Conservation (phyloP, 2,113 vertebrate genomes). For the Blennius ocellaris region DNA sequence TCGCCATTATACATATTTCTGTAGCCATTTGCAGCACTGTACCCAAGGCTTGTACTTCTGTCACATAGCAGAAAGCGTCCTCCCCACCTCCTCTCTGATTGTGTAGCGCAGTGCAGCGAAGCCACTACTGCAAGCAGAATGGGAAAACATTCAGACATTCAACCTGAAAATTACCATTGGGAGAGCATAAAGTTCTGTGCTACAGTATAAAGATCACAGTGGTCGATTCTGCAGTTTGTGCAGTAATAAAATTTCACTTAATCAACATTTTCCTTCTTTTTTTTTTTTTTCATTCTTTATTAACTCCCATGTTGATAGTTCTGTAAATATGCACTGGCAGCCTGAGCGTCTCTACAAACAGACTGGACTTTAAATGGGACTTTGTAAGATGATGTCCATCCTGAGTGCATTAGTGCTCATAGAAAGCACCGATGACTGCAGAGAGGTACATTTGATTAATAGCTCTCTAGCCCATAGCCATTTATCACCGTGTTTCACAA, state of each 20-base stretch:
- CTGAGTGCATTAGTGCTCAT: conserved; percentile 65
- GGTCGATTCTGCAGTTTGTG: background rate
- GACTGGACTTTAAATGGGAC: conserved; percentile 64
- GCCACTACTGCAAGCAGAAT: background rate
- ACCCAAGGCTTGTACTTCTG: background rate
- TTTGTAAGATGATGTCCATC: conserved; percentile 69
- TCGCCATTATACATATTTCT: background rate
- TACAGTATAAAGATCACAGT: too few relatives aligned
- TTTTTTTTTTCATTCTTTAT: background rate
- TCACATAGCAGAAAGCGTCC: background rate
- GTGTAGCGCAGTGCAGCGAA: conserved; percentile 9
- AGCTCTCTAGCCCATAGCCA: conserved; percentile 58
- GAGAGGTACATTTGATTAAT: conserved; percentile 73
- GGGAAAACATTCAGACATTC: conserved; percentile 8
- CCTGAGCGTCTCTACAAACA: conserved; percentile 42
- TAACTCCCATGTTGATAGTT: conserved; percentile 56
- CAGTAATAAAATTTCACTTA: conserved; percentile 1
- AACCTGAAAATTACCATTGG: conserved; percentile 17
- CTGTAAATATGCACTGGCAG: conserved; percentile 47
- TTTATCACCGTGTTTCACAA: conserved; percentile 73
- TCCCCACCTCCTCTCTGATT: conserved; percentile 1
- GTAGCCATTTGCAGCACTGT: background rate
- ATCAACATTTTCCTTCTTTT: conserved; percentile 2
- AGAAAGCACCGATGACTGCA: conserved; percentile 26
- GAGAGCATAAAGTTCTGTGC: conserved; percentile 11